Base-by-base conservation (phyloP, 2,113 vertebrate species). In the Megaceryle torquata region DNA sequence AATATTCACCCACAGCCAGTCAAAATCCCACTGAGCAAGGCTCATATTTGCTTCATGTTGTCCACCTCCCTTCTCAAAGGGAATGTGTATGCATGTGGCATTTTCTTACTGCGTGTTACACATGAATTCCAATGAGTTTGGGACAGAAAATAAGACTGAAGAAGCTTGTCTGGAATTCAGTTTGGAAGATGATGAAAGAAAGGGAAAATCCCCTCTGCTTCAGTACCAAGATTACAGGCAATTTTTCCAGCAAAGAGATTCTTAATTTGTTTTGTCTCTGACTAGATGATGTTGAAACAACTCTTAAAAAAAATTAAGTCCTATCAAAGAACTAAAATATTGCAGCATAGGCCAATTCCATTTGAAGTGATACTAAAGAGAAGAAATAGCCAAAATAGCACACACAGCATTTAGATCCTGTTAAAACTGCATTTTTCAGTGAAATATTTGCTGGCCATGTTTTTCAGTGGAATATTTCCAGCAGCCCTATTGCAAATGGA, bases 141-240 rank as follows among this genome's bases (percentile, higher is more conserved):
- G 59, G 71, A 74, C 31, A 77, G 37, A 76, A 94, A 91, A 79
- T 15, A 11, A 71, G 41, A 59, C 39, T 69, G 29, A 53, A 86
- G 48, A 80, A 94, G 6, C n/a, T 70, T 89, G 54, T 22, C 88
- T 94, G 65, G 79, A 91, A 96, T 94, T 89, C 67, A 80, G 26
- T 69, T 85, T 95, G 85, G 91, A 95, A 69, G 39, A 59, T 33
- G 21, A 89, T 88, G 25, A 96, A 93, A 92, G 78, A 82, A 85
- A 77, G 53, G 21, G 37, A 87, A 89, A 93, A 92, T 43, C 37
- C 44, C 12, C 28, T 76, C n/a, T 69, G 46, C 22, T 87, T 89
- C 50, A 54, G 25, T n/a, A 72, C 28, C 15, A 76, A 83, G 60
- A 88, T 92, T 86, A 59, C 15, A 77, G 56, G 22, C 54, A 83